Base-by-base conservation (phyloP, 1,140 invertebrate species). In the Drosophila murphyi region DNA sequence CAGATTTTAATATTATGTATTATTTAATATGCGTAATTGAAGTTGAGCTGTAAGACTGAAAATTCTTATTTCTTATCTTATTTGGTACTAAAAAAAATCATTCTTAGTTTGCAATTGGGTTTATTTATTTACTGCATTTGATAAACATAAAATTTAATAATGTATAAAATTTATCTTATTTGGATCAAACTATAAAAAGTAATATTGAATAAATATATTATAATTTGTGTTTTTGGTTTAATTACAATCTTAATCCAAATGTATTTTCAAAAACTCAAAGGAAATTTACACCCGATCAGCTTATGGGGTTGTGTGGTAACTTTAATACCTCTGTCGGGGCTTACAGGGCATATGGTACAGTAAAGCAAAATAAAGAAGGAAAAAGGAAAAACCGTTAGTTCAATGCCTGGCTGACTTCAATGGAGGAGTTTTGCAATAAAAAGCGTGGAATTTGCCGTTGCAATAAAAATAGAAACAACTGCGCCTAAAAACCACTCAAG, bases 401-500 rank as follows among this genome's bases (percentile, higher is more conserved):
- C 83, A 88, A 83, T 88, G 83, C 47, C 67, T 82, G 82, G 39
- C 67, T 41, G 67, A 88, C 72, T 83, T 74, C 76, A 83, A 88
- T 83, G 83, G 76, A 82, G 83, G 20, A 20, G 20, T 20, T 20
- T 74, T 88, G 85, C 83, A 83, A 88, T 88, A 88, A 88, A 87
- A 88, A 88, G 73, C 80, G 73, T 48, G 85, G 83, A 80, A 83
- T 87, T 82, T 47, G 68, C 59, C 83, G 74, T 67, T 83, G 83
- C 83, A 88, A 88, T 88, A 89, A 88, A 59, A 60, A 88, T 89
- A 88, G 85, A 80, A 87, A 88, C 67, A 87, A 88, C 85, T 82
- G 85, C 78, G 83, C 83, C 85, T 88, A 89, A 88, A 88, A 88
- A 88, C 80, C 83, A 88, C 83, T 83, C 83, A 88, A 88, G 83